Conservation (phyloP, 2,888 invertebrate species). For the Agrochola lota region DNA sequence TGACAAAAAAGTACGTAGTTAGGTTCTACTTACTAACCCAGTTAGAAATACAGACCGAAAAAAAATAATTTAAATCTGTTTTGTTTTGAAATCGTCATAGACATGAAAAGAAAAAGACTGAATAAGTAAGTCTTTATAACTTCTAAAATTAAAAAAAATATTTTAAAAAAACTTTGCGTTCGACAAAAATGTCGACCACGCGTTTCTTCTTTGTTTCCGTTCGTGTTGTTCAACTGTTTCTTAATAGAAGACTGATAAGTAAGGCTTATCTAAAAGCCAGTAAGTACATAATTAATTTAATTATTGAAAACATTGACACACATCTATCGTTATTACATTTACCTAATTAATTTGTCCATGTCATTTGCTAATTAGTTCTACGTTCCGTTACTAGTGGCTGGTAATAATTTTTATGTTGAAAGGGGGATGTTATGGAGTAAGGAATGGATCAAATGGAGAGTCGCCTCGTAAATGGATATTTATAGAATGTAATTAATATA, state of each 20-base stretch:
- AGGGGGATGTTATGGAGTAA: slow-evolving; percentile 31
- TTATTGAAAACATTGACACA: slow-evolving; percentile 61
- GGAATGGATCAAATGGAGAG: not conserved
- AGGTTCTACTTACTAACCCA: not conserved
- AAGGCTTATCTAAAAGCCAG: slow-evolving; percentile 46
- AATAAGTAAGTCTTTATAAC: not conserved
- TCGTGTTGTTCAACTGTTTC: slow-evolving; percentile 29
- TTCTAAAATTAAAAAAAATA: not conserved
- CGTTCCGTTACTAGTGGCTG: slow-evolving; percentile 36
- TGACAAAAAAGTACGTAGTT: not conserved
- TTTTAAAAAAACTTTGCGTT: not conserved
- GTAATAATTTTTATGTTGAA: slow-evolving; percentile 46
- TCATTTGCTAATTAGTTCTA: slow-evolving; percentile 62
- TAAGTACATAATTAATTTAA: slow-evolving; percentile 50
- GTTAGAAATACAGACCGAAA: not conserved
- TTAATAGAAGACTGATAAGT: slow-evolving; percentile 28
- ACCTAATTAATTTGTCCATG: slow-evolving; percentile 64
- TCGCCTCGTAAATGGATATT: not conserved
- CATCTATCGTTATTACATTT: slow-evolving; percentile 52
- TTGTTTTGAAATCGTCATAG: not conserved
- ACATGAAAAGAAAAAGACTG: not conserved
- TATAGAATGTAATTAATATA: slow-evolving; percentile 1
- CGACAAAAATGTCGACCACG: not conserved
- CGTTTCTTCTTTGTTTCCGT: slow-evolving; percentile 3
- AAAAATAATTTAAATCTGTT: not conserved